Evolutionary conservation across 2,113 vertebrate genomes (phyloP), one percentile per base, ranked within the genome.

Genomic region (Phoxinus phoxinus): DNA sequence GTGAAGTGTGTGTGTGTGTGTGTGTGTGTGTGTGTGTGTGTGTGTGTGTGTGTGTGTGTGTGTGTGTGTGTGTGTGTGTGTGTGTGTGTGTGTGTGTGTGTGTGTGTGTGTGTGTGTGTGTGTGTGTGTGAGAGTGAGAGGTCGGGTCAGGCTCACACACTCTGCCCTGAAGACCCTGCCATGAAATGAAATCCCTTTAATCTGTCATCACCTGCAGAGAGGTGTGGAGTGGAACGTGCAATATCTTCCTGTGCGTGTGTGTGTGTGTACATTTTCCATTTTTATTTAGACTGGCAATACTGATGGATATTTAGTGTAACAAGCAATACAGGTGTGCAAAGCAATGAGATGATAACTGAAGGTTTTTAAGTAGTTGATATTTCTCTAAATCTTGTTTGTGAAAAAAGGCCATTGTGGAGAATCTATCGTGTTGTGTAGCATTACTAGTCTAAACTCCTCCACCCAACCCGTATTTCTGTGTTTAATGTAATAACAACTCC

Each of bases 101-200:
- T 37, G 35, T 37, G 35, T 37, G 35, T 7, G 35, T 7, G 75
- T 7, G 35, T 37, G 35, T 37, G 35, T 35, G 35, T 6, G 35
- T 7, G 35, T 37, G 35, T 37, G 35, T 35, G 35, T 6, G 35
- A n/a, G n/a, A n/a, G n/a, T n/a, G 17, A 71, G 81, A 25, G 87
- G 82, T 46, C 61, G 72, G 83, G 86, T 87, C 83, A 87, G 73
- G 84, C 67, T 84, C 69, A 85, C 61, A 72, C 75, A 74, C 67
- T 81, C 86, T 77, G 83, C 82, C 83, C 83, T 86, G 72, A 86
- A 89, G 85, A 46, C 65, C 84, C 85, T 78, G 83, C 61, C 88
- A 89, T 89, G 88, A 89, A 89, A 89, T 89, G 65, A 86, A 86
- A 87, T 89, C 85, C 88, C 32, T 72, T 87, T 89, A 89, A 89